Evolutionary conservation across 2,888 invertebrate species (phyloP), one percentile per base, ranked within the genome.

Genomic region (Odontocerum albicorne): DNA sequence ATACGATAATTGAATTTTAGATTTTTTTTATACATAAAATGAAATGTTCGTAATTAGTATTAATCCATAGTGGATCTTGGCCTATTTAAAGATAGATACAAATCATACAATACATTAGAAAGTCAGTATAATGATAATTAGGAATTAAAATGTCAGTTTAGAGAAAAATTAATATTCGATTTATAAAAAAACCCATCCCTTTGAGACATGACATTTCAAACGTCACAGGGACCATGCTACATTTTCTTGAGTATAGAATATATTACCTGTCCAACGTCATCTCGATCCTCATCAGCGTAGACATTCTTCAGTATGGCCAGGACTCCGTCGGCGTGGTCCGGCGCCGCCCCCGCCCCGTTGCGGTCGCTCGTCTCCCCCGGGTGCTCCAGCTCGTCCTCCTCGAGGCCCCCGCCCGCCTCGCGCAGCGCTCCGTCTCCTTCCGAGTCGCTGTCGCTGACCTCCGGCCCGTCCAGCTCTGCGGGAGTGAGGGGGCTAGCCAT

Each of bases 201-300:
- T n/a, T n/a, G n/a, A n/a, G n/a, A n/a, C n/a, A n/a, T n/a, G n/a
- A n/a, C n/a, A n/a, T n/a, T n/a, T n/a, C n/a, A n/a, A n/a, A n/a
- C n/a, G n/a, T n/a, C n/a, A n/a, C n/a, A n/a, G n/a, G n/a, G n/a
- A n/a, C n/a, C n/a, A n/a, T n/a, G n/a, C n/a, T n/a, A n/a, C n/a
- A n/a, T n/a, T n/a, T n/a, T 15, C 17, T 17, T 15, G 15, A 39
- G 6, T 4, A 16, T 39, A 16, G 4, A 39, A 39, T 21, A 13
- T 4, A 1, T 73, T 60, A 82, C 82, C 72, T 70, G 73, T 7
- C 82, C 82, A 40, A 77, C 73, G 60, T 82, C 75, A 59, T 74
- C 70, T 54, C 79, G 74, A 2, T 76, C 75, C 57, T 81, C 80
- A 16, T 79, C 72, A 0, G 70, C 67, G 55, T 81, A 82, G 3